A percentile compares a stretch with the other conserved stretches of the same genome.
Evolutionary conservation across 2,113 vertebrate genomes (phyloP).

Genomic region (Alligator mississippiensis): DNA sequence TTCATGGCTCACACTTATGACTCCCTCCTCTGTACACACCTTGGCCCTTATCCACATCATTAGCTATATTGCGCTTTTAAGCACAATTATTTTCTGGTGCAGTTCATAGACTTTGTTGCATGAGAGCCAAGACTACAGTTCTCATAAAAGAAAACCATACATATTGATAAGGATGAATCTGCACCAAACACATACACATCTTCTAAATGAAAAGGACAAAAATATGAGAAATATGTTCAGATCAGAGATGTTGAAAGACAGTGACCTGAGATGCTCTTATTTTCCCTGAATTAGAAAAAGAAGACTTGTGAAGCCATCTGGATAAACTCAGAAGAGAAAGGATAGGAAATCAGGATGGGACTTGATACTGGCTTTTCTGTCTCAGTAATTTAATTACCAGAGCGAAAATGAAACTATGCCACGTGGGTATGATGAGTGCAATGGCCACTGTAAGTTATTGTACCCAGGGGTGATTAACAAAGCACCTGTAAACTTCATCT

Average conservation of each 20-base stretch:
- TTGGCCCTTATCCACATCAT: neutral
- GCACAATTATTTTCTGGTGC: neutral
- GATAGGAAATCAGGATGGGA: neutral
- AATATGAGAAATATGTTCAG: neutral
- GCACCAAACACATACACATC: neutral
- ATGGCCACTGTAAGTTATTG: neutral
- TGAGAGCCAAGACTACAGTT: neutral
- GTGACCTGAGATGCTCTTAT: neutral
- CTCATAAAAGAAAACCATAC: neutral
- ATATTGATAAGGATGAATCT: neutral
- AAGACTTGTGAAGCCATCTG: neutral
- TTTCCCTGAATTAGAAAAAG: neutral
- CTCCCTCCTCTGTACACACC: neutral
- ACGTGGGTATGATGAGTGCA: neutral
- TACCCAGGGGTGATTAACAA: accelerated
- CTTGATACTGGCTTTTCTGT: neutral
- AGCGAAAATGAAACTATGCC: neutral
- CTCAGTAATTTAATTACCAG: neutral
- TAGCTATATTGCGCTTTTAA: neutral
- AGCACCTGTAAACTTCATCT: neutral
- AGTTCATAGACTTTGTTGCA: neutral
- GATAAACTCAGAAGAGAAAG: neutral
- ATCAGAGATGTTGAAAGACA: neutral
- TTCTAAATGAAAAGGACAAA: neutral
- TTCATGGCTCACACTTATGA: neutral